Conservation (phyloP, 1,140 invertebrate species). For the Zaprionus davidi region DNA sequence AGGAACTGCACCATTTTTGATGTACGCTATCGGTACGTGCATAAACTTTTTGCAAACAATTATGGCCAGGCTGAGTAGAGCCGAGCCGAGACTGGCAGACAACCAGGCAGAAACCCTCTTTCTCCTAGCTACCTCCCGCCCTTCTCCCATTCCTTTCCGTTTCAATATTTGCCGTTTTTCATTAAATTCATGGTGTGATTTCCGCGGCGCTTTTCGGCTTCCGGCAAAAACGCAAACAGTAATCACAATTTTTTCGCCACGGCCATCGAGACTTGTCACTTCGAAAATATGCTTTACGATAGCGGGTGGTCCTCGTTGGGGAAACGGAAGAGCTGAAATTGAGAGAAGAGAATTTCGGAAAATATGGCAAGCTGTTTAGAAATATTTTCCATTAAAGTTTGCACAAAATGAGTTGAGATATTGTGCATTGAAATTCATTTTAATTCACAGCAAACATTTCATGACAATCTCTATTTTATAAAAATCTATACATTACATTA, state of each 20-base stretch:
- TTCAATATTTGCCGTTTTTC: conserved; percentile 71
- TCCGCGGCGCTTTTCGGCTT: conserved; percentile 63
- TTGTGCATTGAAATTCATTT: background rate
- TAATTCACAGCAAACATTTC: too few species aligned
- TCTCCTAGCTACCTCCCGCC: background rate
- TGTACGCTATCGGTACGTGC: conserved; percentile 75
- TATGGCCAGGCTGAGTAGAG: conserved; percentile 49
- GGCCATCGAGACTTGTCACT: conserved; percentile 38
- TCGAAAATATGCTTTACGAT: conserved; percentile 44
- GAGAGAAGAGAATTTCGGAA: background rate
- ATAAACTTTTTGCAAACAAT: conserved; percentile 82
- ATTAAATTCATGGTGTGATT: conserved; percentile 78
- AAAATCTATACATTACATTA: too few species aligned
- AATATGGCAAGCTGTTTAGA: background rate
- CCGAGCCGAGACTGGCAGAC: conserved; percentile 27
- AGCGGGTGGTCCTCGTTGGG: conserved; percentile 13
- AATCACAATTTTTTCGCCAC: conserved; percentile 40
- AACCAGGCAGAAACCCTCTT: conserved; percentile 13
- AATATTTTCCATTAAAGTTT: background rate
- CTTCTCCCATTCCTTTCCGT: background rate
- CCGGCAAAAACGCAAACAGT: conserved; percentile 57
- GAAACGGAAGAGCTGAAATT: background rate
- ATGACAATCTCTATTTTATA: too few species aligned
- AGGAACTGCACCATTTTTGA: conserved; percentile 56
- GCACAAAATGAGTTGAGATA: background rate